phyloP scores from a whole-genome alignment of 2,888 invertebrate genomes.

The Tipula lateralis region DNA sequence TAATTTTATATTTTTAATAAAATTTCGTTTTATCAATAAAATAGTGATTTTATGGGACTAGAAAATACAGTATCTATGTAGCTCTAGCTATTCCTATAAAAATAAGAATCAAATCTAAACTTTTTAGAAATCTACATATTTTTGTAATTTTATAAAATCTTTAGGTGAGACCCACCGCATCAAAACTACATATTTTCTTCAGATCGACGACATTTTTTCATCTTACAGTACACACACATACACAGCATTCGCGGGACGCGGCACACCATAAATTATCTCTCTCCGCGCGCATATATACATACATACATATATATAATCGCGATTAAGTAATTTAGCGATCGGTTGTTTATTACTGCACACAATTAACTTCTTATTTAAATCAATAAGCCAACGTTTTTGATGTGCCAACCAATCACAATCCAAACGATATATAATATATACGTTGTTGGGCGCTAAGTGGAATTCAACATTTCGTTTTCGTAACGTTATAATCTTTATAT shows the following conservation, averaged over 20 bases:
- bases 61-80: constrained; percentile 24
- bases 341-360: neutral
- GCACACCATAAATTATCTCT: neutral
- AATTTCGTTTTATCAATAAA: neutral
- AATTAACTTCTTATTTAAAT: neutral
- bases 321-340: neutral
- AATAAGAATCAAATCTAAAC: neutral
- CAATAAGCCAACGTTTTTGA: neutral
- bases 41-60: constrained; percentile 15
- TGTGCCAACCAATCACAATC: neutral
- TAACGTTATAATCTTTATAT: neutral
- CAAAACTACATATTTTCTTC: neutral
- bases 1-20: constrained; percentile 19
- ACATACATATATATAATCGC: too few relatives aligned
- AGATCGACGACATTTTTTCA: neutral
- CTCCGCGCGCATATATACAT: neutral
- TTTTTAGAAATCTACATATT: constrained; percentile 9
- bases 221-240: neutral
- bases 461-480: neutral
- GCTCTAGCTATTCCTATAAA: constrained; percentile 2
- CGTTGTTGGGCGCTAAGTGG: neutral
- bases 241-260: neutral
- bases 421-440: neutral
- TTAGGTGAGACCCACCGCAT: constrained; percentile 19
- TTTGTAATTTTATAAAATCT: neutral